These are phyloP conservation scores for Cheilosia vernalis DNA, from an alignment of 2,888 invertebrate species.

Conservation along the genomic window DNA sequence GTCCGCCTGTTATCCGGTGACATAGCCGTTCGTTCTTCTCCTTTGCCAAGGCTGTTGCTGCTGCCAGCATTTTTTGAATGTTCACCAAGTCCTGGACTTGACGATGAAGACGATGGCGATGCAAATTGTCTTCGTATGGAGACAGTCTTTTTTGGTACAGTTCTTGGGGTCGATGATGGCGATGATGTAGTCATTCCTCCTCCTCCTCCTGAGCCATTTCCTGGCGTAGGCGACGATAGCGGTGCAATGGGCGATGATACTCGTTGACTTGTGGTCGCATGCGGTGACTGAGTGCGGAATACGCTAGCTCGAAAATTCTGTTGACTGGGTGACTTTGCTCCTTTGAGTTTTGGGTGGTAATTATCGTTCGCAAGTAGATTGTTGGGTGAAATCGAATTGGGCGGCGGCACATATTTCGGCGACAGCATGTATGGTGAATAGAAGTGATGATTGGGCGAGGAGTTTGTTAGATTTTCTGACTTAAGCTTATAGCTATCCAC, in stretches of 20 bases:
- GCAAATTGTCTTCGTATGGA: constrained; percentile 84
- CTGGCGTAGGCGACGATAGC: constrained; percentile 59
- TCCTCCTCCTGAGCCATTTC: constrained; percentile 50
- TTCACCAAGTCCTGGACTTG: constrained; percentile 72
- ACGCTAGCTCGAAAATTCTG: constrained; percentile 62
- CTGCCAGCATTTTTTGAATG: constrained; percentile 69
- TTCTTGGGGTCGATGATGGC: constrained; percentile 80
- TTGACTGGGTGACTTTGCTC: constrained; percentile 69
- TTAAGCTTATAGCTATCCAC: constrained; percentile 72
- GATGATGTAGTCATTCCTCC: constrained; percentile 73
- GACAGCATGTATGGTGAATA: constrained; percentile 80
- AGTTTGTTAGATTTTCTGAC: constrained; percentile 71
- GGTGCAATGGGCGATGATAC: constrained; percentile 63
- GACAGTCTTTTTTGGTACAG: constrained; percentile 84
- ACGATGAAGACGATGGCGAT: constrained; percentile 78
- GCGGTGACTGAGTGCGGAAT: constrained; percentile 69
- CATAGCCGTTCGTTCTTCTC: constrained; percentile 71
- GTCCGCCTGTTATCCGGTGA: constrained; percentile 68
- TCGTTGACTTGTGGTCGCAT: constrained; percentile 57
- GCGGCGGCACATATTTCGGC: constrained; percentile 79
- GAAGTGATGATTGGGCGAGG: constrained; percentile 77
- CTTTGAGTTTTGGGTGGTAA: constrained; percentile 63
- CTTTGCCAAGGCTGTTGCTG: constrained; percentile 46
- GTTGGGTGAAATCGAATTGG: constrained; percentile 63
- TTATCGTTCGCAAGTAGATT: constrained; percentile 45